Percentiles rank a stretch among this genome's conserved stretches.
These are phyloP conservation scores for Stenotaenia linearis DNA, from an alignment of 2,888 invertebrate species.

Conservation along the genomic window DNA sequence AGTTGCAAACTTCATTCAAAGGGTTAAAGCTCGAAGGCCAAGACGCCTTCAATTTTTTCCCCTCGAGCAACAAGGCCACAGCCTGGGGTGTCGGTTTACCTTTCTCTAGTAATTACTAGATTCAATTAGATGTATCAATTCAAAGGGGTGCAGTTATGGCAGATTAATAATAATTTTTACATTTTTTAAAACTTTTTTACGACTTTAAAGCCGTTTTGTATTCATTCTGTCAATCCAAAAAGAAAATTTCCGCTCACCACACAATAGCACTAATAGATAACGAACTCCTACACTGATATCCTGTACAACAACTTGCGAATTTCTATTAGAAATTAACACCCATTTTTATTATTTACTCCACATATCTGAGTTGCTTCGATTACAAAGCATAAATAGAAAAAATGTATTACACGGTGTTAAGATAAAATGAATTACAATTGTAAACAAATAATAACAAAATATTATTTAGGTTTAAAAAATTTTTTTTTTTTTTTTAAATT, in stretches of 20 bases:
- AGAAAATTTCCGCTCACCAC: not conserved
- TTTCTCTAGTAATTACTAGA: not conserved
- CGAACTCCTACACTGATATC: not conserved
- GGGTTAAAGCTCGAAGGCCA: constrained; percentile 19
- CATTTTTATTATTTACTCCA: too few relatives aligned
- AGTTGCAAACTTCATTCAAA: not conserved
- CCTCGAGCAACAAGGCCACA: not conserved
- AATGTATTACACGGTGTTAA: too few relatives aligned
- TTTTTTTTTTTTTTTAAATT: too few relatives aligned
- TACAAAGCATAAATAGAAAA: too few relatives aligned
- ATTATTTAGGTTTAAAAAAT: too few relatives aligned
- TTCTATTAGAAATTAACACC: not conserved
- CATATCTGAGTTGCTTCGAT: too few relatives aligned
- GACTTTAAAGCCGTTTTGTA: too few relatives aligned
- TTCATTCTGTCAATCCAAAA: not conserved
- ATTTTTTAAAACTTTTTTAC: too few relatives aligned
- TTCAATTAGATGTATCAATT: not conserved
- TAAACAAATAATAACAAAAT: too few relatives aligned
- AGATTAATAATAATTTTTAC: not conserved
- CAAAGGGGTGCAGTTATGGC: not conserved
- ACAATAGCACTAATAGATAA: not conserved
- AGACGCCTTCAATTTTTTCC: not conserved
- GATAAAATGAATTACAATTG: too few relatives aligned
- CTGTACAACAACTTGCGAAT: not conserved
- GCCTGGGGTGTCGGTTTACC: not conserved